phyloP scores from a whole-genome alignment of 2,888 invertebrate genomes.

The Chesias legatella region DNA sequence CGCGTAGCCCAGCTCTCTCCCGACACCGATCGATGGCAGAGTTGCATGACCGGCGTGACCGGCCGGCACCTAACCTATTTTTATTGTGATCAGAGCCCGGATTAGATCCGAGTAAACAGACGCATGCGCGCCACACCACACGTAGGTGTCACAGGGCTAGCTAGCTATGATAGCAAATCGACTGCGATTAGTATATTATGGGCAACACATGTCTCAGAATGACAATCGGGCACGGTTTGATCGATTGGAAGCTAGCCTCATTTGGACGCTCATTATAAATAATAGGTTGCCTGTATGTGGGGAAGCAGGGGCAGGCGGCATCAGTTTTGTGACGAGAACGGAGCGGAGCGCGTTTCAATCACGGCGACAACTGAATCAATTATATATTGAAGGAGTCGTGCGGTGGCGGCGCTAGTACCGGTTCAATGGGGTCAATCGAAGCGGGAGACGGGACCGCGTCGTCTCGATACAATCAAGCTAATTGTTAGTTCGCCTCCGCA shows the following conservation, averaged over 20 bases:
- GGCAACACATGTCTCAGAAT: conserved; percentile 15
- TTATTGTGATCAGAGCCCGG: conserved; percentile 55
- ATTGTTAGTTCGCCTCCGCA: conserved; percentile 46
- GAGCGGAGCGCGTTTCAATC: conserved; percentile 29
- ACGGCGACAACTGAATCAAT: conserved; percentile 33
- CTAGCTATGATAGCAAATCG: conserved; percentile 15
- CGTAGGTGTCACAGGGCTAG: conserved; percentile 11
- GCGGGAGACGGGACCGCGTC: conserved; percentile 37
- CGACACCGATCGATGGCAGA: conserved; percentile 46
- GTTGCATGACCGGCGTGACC: conserved; percentile 62
- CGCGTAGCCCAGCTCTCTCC: conserved; percentile 11
- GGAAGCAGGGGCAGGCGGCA: no score
- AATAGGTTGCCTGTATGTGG: conserved; percentile 24
- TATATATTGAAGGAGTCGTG: conserved; percentile 32
- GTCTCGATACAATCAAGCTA: conserved; percentile 46
- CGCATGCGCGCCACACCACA: conserved; percentile 42
- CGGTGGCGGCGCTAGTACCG: conserved; percentile 31
- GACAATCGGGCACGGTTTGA: conserved; percentile 30
- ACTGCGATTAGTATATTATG: conserved; percentile 12
- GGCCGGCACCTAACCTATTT: conserved; percentile 58
- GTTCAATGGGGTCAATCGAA: conserved; percentile 51
- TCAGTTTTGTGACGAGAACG: conserved; percentile 22
- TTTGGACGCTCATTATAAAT: conserved; percentile 29
- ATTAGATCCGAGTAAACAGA: conserved; percentile 49
- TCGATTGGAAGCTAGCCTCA: conserved; percentile 32